phyloP scores from a whole-genome alignment of 2,797 vertebrate genomes.

The Myiothlypis coronata region DNA sequence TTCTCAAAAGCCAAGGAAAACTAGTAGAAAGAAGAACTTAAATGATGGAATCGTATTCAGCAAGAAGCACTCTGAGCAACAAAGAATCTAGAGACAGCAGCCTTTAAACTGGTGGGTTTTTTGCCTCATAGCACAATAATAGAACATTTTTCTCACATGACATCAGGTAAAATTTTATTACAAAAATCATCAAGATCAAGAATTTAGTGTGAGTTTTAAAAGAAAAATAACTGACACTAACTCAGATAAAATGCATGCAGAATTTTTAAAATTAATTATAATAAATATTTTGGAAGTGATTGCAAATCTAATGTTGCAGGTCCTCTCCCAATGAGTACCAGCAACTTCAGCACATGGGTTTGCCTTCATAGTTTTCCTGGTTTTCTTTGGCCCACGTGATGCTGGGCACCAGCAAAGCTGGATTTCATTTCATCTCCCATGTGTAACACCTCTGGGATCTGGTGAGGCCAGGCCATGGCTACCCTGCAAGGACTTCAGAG shows the following conservation, averaged over 20 bases:
- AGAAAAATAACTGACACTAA: neutral
- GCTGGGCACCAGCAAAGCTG: neutral
- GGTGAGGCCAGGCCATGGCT: neutral
- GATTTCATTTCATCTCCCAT: neutral
- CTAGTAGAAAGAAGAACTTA: neutral
- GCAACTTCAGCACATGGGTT: neutral
- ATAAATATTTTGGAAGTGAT: neutral
- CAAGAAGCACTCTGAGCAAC: neutral
- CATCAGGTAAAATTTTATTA: neutral
- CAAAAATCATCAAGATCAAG: neutral
- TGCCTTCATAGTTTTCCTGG: neutral
- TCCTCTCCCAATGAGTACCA: neutral
- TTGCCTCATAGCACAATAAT: neutral
- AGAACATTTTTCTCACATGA: neutral
- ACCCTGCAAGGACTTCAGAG: neutral
- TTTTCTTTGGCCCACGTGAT: neutral
- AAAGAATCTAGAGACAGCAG: neutral
- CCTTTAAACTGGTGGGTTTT: neutral
- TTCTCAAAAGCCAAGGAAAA: neutral
- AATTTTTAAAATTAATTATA: neutral
- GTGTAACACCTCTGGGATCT: rapidly evolving
- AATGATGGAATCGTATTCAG: neutral
- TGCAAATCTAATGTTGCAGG: neutral
- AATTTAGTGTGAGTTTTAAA: neutral
- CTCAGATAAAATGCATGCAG: neutral